phyloP scores from a whole-genome alignment of 2,888 invertebrate species.

The Anorthoa munda region DNA sequence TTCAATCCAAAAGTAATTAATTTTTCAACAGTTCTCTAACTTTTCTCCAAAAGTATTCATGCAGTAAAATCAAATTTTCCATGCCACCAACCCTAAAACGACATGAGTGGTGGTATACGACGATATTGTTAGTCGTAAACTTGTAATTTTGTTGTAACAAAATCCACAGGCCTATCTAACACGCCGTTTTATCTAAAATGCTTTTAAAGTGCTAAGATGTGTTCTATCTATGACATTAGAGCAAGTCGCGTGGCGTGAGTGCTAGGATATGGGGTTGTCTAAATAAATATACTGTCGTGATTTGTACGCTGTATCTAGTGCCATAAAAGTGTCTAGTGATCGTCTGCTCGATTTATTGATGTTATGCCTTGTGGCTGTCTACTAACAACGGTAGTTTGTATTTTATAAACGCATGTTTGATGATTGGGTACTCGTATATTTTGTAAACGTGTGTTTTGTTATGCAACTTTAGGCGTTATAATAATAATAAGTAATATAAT shows the following conservation, averaged over 20 bases:
- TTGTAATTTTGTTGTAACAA: slow-evolving; percentile 87
- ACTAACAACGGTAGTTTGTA: slow-evolving; percentile 31
- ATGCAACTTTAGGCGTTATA: slow-evolving; percentile 17
- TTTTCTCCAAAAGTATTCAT: not conserved
- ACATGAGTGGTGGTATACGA: slow-evolving; percentile 76
- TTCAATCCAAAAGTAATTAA: not conserved
- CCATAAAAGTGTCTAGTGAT: slow-evolving; percentile 85
- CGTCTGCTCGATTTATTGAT: slow-evolving; percentile 81
- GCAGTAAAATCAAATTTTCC: slow-evolving; percentile 8
- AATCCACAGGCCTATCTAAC: slow-evolving; percentile 81
- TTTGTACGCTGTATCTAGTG: slow-evolving; percentile 80
- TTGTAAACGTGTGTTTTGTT: not conserved
- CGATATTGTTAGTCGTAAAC: slow-evolving; percentile 86
- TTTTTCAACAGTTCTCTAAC: not conserved
- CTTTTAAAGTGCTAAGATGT: slow-evolving; percentile 85
- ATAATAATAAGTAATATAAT: slow-evolving; percentile 20
- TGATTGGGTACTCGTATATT: not conserved
- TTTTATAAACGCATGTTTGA: not conserved
- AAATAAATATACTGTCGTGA: slow-evolving; percentile 83
- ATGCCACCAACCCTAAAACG: slow-evolving; percentile 66
- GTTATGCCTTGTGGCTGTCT: slow-evolving; percentile 71
- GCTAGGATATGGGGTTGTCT: slow-evolving; percentile 70
- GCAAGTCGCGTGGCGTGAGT: slow-evolving; percentile 65
- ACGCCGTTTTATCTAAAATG: slow-evolving; percentile 85
- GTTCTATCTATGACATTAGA: slow-evolving; percentile 75